Evolutionary conservation across 2,888 invertebrate genomes (phyloP).

Genomic region (Chorisops tibialis): DNA sequence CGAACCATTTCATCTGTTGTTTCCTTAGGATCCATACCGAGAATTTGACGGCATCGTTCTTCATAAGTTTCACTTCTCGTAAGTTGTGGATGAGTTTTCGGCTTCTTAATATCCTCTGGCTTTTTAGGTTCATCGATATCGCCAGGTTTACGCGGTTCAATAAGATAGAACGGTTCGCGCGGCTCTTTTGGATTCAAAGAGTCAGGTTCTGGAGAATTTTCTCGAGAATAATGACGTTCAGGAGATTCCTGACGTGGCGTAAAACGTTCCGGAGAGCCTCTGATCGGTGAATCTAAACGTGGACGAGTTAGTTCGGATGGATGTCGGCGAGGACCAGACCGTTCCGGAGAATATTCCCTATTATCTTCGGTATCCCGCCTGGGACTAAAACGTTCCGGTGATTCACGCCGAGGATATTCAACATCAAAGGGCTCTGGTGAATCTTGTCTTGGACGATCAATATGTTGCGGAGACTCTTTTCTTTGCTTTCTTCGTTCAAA

Average conservation of each 20-base stretch:
- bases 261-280: too few relatives aligned
- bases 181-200: neutral
- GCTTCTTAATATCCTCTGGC: slow-evolving; percentile 36
- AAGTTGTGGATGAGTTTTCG: slow-evolving; percentile 58
- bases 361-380: neutral
- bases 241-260: neutral
- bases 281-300: neutral
- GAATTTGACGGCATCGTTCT: slow-evolving; percentile 66
- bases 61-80: slow-evolving; percentile 70
- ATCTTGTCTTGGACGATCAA: neutral
- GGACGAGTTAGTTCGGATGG: neutral
- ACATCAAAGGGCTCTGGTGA: neutral
- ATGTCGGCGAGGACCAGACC: neutral
- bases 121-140: slow-evolving; percentile 14
- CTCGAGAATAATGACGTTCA: neutral
- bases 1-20: neutral
- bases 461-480: neutral
- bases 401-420: neutral
- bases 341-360: neutral
- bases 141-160: slow-evolving; percentile 23
- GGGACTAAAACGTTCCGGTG: neutral
- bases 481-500: slow-evolving; percentile 8
- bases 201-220: neutral
- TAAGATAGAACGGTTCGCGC: slow-evolving; percentile 26
- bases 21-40: slow-evolving; percentile 56